Evolutionary conservation across 2,888 invertebrate genomes (phyloP), one percentile per base, ranked within the genome.

Genomic region (Phaedon cochleariae): DNA sequence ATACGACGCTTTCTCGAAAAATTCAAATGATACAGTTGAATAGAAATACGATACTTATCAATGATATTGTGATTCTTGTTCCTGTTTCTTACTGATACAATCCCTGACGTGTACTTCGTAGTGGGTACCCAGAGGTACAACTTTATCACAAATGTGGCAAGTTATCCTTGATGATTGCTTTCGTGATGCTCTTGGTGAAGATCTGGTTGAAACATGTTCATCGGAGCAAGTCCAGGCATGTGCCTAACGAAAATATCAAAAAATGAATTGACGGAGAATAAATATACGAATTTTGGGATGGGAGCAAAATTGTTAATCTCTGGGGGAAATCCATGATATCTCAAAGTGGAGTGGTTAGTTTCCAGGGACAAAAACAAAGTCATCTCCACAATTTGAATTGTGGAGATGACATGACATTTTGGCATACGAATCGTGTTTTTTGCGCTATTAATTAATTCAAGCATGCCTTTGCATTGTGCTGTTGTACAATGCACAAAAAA

Each of bases 201-300:
- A 54, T 12, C 62, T 60, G 17, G 65, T 65, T 21, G 60, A 48
- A 18, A 68, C 51, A 20, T 60, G 57, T 26, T 71, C 71, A 46
- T 71, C 69, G 1, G 70, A 71, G 34, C 73, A 73, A 1, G 68
- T 68, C 2, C 69, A 48, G 1, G 73, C 73, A 49, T 73, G 72
- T 52, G 65, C 71, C 72, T 73, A 45, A 59, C 62, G 46, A 37
- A 65, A 31, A 52, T 20, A 17, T 31, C 12, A 53, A 26, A 31
- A 20, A 29, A 53, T 53, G 9, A 21, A n/a, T n/a, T n/a, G 20
- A 26, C 20, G 7, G 22, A 7, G 22, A 49, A 2, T 20, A 26
- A 26, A 7, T 7, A 5, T 26, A 26, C 7, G 3, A 5, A 26
- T 26, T 7, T 7, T n/a, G n/a, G n/a, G 26, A 26, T 26, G 26